Evolutionary conservation across 2,113 vertebrate genomes (phyloP).

Genomic region (Symphodus melops): DNA sequence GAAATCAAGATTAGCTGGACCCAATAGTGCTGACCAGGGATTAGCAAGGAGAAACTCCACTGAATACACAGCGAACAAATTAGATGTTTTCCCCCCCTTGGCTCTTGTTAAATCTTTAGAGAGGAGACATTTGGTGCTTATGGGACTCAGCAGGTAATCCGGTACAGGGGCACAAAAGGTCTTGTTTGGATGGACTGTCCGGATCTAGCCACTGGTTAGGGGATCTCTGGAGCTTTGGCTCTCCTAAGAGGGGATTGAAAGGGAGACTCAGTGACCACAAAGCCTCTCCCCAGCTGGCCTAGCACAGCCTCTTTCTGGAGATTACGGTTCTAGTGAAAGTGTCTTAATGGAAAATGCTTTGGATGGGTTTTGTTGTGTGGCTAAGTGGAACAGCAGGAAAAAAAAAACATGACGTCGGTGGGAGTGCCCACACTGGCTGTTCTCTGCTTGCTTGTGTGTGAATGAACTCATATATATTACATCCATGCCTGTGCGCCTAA

Average conservation of each 20-base stretch:
- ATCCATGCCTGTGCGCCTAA: constrained; percentile 10
- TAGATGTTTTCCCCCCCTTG: constrained; percentile 31
- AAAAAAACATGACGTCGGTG: neutral
- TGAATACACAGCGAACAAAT: constrained; percentile 53
- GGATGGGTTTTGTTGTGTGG: constrained; percentile 20
- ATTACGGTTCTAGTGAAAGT: constrained; percentile 56
- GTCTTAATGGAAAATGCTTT: constrained; percentile 55
- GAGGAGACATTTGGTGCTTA: constrained; percentile 61
- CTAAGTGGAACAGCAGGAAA: constrained; percentile 8
- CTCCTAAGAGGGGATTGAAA: constrained; percentile 67
- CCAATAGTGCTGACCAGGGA: constrained; percentile 37
- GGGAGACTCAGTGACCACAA: constrained; percentile 48
- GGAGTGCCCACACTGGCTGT: neutral
- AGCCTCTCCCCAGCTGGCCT: constrained; percentile 51
- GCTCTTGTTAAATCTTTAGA: constrained; percentile 61
- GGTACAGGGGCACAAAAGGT: constrained; percentile 43
- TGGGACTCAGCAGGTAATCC: constrained; percentile 64
- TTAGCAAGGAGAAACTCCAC: constrained; percentile 35
- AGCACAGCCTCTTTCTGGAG: constrained; percentile 39
- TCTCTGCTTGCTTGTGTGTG: constrained; percentile 19
- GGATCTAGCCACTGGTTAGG: constrained; percentile 52
- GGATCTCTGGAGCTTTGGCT: constrained; percentile 65
- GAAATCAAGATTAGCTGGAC: constrained; percentile 41
- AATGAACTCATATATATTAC: constrained; percentile 6
- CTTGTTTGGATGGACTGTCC: constrained; percentile 58